phyloP scores from a whole-genome alignment of 2,797 vertebrate species.

The Acestrorhynchus altus region DNA sequence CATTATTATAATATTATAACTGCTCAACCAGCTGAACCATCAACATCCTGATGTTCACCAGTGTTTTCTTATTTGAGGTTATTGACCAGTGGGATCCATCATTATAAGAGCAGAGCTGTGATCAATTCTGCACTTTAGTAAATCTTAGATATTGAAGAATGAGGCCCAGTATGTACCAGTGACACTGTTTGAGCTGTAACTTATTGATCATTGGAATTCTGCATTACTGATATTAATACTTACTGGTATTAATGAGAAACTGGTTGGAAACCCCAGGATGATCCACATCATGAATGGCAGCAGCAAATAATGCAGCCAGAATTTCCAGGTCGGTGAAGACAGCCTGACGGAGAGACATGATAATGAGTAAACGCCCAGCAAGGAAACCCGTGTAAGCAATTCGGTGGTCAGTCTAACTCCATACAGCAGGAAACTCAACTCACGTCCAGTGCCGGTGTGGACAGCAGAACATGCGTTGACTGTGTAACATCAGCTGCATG shows the following conservation, averaged over 20 bases:
- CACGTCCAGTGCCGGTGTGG: constrained; percentile 90
- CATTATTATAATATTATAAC: no score
- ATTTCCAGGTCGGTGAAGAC: constrained; percentile 95
- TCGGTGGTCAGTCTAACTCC: neutral
- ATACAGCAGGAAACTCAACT: constrained; percentile 54
- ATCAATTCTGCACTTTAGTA: no score
- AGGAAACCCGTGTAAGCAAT: neutral
- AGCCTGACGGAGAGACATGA: constrained; percentile 74
- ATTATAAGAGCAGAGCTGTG: no score
- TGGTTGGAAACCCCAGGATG: constrained; percentile 96
- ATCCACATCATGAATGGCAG: constrained; percentile 93
- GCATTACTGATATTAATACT: constrained; percentile 60
- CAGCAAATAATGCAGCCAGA: constrained; percentile 90
- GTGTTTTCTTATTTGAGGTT: no score
- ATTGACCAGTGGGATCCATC: no score
- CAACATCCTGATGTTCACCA: no score
- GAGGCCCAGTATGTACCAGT: no score
- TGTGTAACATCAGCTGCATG: constrained; percentile 94
- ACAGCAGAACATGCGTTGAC: constrained; percentile 93
- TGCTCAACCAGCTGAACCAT: no score
- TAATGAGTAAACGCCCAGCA: constrained; percentile 3
- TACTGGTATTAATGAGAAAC: constrained; percentile 96
- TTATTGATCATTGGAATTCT: neutral
- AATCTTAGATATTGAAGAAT: no score
- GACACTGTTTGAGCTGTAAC: neutral